phyloP scores from a whole-genome alignment of 1,140 invertebrate species.

The Scylla paramamosain region DNA sequence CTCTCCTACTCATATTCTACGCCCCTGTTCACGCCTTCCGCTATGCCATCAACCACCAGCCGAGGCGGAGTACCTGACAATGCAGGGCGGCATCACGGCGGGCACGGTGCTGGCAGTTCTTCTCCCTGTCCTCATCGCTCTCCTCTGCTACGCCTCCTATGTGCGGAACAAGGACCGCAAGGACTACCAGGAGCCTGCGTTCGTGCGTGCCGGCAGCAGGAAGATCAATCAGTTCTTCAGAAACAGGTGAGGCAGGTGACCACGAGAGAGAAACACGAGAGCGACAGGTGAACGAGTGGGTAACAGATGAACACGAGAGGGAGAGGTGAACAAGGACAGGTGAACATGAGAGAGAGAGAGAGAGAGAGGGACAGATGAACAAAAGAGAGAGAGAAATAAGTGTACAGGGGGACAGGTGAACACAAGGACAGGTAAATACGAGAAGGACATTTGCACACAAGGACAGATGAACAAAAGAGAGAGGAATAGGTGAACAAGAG shows the following conservation, averaged over 20 bases:
- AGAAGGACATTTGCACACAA: too few relatives aligned
- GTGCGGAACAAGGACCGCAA: conserved; percentile 73
- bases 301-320: too few relatives aligned
- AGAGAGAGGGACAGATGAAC: too few relatives aligned
- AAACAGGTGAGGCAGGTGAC: conserved; percentile 17
- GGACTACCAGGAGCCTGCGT: conserved; percentile 32
- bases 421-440: too few relatives aligned
- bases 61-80: conserved; percentile 84
- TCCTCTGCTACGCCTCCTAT: conserved; percentile 86
- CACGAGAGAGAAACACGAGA: neutral
- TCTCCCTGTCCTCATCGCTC: conserved; percentile 86
- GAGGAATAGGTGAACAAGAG: neutral
- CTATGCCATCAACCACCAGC: conserved; percentile 81
- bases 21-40: neutral
- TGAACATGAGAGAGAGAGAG: neutral
- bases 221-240: conserved; percentile 58
- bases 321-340: too few relatives aligned
- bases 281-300: neutral
- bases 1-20: neutral
- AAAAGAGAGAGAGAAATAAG: neutral
- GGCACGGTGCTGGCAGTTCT: conserved; percentile 88
- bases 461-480: neutral
- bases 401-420: too few relatives aligned
- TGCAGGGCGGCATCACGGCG: conserved; percentile 87
- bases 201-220: conserved; percentile 26